These are phyloP conservation scores for Siphamia tubifer DNA, from an alignment of 2,113 vertebrate species.

Conservation along the genomic window DNA sequence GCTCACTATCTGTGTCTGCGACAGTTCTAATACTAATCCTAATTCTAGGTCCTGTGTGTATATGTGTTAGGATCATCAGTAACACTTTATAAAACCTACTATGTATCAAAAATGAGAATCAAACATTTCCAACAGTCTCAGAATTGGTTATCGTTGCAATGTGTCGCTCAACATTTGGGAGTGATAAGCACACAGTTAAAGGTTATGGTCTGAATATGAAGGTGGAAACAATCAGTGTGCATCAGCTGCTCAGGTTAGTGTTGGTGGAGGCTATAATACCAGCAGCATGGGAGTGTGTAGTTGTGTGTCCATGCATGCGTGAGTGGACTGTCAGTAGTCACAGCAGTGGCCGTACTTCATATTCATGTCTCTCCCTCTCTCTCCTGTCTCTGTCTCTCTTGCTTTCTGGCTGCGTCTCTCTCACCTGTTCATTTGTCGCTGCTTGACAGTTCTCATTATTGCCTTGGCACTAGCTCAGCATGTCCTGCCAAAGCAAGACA, in stretches of 20 bases:
- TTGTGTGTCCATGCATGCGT: conserved; percentile 57
- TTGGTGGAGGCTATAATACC: background rate
- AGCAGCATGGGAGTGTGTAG: conserved; percentile 17
- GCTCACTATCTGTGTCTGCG: no score
- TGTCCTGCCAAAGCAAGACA: conserved; percentile 79
- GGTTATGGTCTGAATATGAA: no score
- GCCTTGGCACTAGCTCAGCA: conserved; percentile 79
- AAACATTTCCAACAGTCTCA: no score
- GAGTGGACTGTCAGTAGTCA: conserved; percentile 64
- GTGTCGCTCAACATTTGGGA: no score
- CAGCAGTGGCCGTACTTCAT: conserved; percentile 67
- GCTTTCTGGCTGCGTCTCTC: conserved; percentile 50
- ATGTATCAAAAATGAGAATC: no score
- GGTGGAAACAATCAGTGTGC: background rate
- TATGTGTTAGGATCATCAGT: no score
- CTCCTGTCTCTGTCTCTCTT: conserved; percentile 22
- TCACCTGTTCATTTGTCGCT: conserved; percentile 81
- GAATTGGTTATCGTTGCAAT: no score
- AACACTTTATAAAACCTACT: no score
- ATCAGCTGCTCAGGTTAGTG: background rate
- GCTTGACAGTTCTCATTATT: conserved; percentile 83
- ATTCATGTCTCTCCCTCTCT: conserved; percentile 65
- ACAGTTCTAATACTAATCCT: no score
- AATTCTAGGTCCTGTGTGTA: no score
- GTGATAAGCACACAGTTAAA: no score